These are phyloP conservation scores for Aphaenogaster ashmeadi DNA, from an alignment of 1,140 invertebrate genomes.

Conservation along the genomic window DNA sequence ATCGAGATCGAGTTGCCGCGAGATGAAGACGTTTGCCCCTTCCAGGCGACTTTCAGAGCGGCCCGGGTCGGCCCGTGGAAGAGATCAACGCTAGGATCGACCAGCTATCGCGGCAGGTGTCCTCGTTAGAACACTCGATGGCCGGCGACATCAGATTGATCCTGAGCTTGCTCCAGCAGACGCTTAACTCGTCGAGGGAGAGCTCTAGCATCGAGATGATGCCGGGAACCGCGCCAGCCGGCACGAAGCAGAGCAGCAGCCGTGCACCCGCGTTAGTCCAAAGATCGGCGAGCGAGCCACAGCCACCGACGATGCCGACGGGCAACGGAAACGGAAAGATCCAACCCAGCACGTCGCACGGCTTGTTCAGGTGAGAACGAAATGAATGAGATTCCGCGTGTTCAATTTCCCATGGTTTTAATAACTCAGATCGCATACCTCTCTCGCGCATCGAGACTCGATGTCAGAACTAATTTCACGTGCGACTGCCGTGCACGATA, in stretches of 20 bases:
- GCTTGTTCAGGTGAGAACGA: slow-evolving; percentile 82
- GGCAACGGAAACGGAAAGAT: slow-evolving; percentile 83
- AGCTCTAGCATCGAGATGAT: slow-evolving; percentile 85
- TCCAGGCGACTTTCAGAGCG: slow-evolving; percentile 85
- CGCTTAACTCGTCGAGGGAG: slow-evolving; percentile 84
- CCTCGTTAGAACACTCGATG: slow-evolving; percentile 89
- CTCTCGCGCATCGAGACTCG: background rate
- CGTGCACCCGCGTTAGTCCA: slow-evolving; percentile 87
- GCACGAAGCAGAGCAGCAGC: slow-evolving; percentile 82
- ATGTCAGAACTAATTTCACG: background rate
- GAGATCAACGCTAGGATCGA: slow-evolving; percentile 89
- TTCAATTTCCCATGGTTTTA: background rate
- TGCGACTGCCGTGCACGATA: slow-evolving; percentile 34
- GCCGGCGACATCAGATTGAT: slow-evolving; percentile 90
- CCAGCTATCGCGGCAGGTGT: slow-evolving; percentile 89
- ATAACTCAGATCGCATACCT: slow-evolving; percentile 34
- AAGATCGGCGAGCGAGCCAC: slow-evolving; percentile 89
- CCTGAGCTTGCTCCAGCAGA: slow-evolving; percentile 89
- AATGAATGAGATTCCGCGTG: background rate
- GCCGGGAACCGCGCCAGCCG: slow-evolving; percentile 84
- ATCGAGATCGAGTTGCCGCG: background rate
- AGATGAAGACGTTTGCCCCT: slow-evolving; percentile 22
- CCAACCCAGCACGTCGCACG: slow-evolving; percentile 84
- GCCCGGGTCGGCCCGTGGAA: slow-evolving; percentile 86
- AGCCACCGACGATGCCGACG: slow-evolving; percentile 86